phyloP scores from a whole-genome alignment of 2,888 invertebrate genomes.

The Paralinhomoeus sp. region DNA sequence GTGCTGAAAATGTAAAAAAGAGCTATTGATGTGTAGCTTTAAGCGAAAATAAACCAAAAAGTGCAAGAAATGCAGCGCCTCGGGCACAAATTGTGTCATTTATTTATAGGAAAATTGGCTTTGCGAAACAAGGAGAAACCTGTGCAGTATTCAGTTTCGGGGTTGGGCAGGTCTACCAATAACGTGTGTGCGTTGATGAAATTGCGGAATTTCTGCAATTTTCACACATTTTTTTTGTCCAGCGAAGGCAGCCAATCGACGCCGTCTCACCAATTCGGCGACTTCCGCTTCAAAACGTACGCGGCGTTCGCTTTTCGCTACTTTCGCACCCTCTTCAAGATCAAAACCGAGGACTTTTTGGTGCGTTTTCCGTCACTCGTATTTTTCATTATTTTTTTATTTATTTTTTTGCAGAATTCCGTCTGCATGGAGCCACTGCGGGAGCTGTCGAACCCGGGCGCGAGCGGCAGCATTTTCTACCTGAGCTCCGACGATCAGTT shows the following conservation, averaged over 20 bases:
- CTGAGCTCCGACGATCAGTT: slow-evolving; percentile 74
- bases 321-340: slow-evolving; percentile 92
- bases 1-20: no score
- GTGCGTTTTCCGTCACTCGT: no score
- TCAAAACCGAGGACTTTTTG: slow-evolving; percentile 96
- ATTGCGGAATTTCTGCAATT: neutral
- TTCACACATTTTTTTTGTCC: slow-evolving; percentile 5
- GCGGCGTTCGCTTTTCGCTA: slow-evolving; percentile 98
- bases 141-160: no score
- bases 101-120: no score
- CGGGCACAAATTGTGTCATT: no score
- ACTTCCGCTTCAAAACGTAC: slow-evolving; percentile 93
- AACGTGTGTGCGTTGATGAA: no score
- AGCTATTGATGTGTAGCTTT: no score
- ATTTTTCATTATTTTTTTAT: no score
- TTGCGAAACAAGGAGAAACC: no score
- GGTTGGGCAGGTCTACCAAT: no score
- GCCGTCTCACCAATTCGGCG: slow-evolving; percentile 85
- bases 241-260: slow-evolving; percentile 75
- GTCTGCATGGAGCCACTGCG: slow-evolving; percentile 80
- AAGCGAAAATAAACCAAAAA: no score
- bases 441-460: slow-evolving; percentile 93
- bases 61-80: no score
- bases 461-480: slow-evolving; percentile 97
- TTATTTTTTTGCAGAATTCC: slow-evolving; percentile 70